Conservation (phyloP, 2,113 vertebrate species). For the Scalopus aquaticus region DNA sequence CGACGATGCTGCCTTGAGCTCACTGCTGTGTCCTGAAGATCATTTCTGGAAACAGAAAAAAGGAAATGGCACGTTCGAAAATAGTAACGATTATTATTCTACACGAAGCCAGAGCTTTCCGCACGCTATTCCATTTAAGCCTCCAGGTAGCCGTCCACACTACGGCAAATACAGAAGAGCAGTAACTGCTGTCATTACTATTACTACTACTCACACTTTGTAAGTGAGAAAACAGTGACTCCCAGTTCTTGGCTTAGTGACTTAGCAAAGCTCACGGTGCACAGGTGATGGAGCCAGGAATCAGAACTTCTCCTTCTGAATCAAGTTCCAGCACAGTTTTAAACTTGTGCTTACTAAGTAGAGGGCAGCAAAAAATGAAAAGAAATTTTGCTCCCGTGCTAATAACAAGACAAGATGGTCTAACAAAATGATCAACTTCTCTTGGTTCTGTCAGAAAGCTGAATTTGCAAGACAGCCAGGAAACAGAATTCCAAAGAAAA, state of each 20-base stretch:
- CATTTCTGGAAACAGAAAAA: constrained; percentile 45
- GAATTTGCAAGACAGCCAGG: not conserved
- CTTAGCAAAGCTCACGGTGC: not conserved
- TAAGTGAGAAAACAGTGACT: not conserved
- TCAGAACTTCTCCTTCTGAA: not conserved
- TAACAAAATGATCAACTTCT: not conserved
- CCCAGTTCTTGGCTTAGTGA: not conserved
- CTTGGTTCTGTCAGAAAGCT: not conserved
- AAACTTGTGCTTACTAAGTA: not conserved
- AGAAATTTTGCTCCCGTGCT: not conserved
- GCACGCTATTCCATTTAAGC: not conserved
- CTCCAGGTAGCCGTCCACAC: not conserved
- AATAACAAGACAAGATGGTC: not conserved
- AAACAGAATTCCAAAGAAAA: constrained; percentile 20
- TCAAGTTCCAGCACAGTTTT: not conserved
- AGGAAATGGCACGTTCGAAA: not conserved
- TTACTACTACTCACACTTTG: not conserved
- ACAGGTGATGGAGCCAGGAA: not conserved
- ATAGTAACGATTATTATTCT: not conserved
- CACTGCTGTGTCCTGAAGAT: not conserved
- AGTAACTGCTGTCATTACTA: too few relatives aligned
- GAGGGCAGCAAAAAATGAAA: not conserved
- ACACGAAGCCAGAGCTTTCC: not conserved
- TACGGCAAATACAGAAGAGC: too few relatives aligned
- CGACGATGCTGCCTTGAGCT: constrained; percentile 23